Conservation (phyloP, 2,888 invertebrate genomes). For the Acanthosepion pharaonis region DNA sequence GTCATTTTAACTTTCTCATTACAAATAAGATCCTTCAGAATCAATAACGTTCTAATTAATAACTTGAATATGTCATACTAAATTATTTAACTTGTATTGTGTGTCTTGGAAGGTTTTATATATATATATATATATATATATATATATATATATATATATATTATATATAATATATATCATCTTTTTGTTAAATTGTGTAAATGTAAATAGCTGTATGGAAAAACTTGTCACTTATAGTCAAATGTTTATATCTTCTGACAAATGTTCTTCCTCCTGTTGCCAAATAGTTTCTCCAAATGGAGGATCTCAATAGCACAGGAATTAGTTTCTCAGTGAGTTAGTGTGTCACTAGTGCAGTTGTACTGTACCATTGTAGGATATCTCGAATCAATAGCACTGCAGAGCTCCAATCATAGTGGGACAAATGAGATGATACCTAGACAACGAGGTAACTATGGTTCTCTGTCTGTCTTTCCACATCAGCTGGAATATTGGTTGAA, state of each 20-base stretch:
- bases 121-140: too few species aligned
- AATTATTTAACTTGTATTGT: background rate
- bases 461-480: slow-evolving; percentile 34
- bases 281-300: background rate
- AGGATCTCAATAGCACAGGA: too few species aligned
- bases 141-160: too few species aligned
- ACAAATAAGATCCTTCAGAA: background rate
- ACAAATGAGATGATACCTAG: slow-evolving; percentile 47
- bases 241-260: background rate
- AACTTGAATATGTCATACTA: background rate
- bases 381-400: slow-evolving; percentile 38
- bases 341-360: slow-evolving; percentile 41
- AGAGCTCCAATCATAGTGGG: slow-evolving; percentile 46
- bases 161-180: too few species aligned
- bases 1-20: background rate
- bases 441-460: slow-evolving; percentile 46
- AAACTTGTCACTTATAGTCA: background rate
- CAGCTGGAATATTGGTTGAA: slow-evolving; percentile 44
- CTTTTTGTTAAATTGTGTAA: background rate
- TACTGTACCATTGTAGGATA: slow-evolving; percentile 46
- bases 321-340: background rate
- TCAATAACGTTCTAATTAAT: background rate
- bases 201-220: background rate
- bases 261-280: background rate
- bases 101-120: background rate